Base-by-base conservation (phyloP, 2,113 vertebrate genomes). In the Cyphomyrus discorhynchus region DNA sequence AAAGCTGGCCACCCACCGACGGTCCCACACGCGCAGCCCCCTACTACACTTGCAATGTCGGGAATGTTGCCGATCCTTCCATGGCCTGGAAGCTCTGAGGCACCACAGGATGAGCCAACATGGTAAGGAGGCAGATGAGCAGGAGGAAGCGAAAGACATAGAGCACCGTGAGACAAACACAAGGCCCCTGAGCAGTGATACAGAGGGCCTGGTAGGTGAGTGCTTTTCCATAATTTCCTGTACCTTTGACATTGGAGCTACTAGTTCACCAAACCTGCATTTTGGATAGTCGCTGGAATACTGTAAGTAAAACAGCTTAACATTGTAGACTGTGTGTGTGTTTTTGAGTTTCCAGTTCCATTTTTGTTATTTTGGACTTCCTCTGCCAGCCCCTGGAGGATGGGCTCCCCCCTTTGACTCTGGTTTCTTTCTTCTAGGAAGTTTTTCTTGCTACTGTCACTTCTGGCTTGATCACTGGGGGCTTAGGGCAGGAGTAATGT, bases 1-100 rank as follows among this genome's bases (percentile, higher is more conserved):
- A 8, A 83, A 74, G 86, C 86, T 91, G 46, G 46, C 83, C 27
- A 17, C 84, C 9, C 90, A 91, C 49, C 90, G 88, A 4, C 83
- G n/a, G 13, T 35, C 47, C n/a, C 90, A 91, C 84, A 21, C 47
- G 0, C 77, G 82, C 24, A 52, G 46, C 11, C 70, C 49, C 70
- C 45, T 42, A 10, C 85, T 27, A 39, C 86, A 27, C 2, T 87
- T 50, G 53, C 87, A 4, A 24, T 84, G 90, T 46, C 35, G 9
- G 74, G 77, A 88, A 6, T 90, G 90, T 58, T 15, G 77, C 27
- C 49, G 17, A 19, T 47, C 45, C 24, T 90, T 88, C 77, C 15
- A 6, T 11, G 83, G 39, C 52, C 13, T 52, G 13, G 53, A 3
- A 24, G 87, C 89, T 39, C 89, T 88, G 6, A 27, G 35, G 35